phyloP scores from a whole-genome alignment of 2,888 invertebrate species.

The Agonum fuliginosum region DNA sequence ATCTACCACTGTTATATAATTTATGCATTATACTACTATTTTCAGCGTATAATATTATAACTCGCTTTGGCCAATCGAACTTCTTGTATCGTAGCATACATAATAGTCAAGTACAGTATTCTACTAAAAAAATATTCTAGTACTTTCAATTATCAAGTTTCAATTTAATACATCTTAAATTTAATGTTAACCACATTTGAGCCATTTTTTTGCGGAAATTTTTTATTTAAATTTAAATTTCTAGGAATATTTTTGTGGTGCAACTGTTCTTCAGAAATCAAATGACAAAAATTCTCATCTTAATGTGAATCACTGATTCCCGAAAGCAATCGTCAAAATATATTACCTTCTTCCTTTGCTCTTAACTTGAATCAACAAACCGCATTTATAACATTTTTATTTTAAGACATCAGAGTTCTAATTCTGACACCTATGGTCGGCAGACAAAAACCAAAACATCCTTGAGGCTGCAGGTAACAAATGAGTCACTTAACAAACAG shows the following conservation, averaged over 20 bases:
- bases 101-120: too few relatives aligned
- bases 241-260: background rate
- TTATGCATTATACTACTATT: too few relatives aligned
- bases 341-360: constrained; percentile 13
- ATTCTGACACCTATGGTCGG: constrained; percentile 39
- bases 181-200: too few relatives aligned
- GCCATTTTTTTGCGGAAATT: background rate
- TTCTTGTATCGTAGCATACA: too few relatives aligned
- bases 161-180: too few relatives aligned
- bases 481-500: constrained; percentile 32
- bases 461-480: constrained; percentile 41
- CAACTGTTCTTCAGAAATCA: background rate
- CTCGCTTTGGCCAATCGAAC: too few relatives aligned
- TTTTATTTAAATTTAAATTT: background rate
- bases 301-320: constrained; percentile 14
- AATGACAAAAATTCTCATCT: constrained; percentile 18
- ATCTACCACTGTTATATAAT: too few relatives aligned
- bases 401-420: constrained; percentile 38
- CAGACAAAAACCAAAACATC: constrained; percentile 36
- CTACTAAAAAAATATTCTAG: too few relatives aligned
- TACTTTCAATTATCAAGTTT: too few relatives aligned
- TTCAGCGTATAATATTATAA: too few relatives aligned
- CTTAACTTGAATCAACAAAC: constrained; percentile 12
- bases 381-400: constrained; percentile 34
- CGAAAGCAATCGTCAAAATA: constrained; percentile 5